Evolutionary conservation across 2,113 vertebrate genomes (phyloP), one percentile per base, ranked within the genome.

Genomic region (Polypterus senegalus): DNA sequence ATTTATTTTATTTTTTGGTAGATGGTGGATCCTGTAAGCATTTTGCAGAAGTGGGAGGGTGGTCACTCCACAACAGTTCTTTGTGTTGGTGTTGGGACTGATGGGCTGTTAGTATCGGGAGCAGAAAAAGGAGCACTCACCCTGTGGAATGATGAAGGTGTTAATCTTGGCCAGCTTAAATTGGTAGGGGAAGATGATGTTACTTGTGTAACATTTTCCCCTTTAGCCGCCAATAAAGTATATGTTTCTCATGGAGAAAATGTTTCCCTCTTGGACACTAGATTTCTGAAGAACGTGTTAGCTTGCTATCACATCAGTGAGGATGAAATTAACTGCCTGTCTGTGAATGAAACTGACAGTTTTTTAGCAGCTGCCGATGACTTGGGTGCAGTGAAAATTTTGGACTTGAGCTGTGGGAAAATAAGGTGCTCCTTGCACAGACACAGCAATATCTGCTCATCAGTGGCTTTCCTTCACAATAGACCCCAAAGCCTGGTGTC

Each of bases 361-460:
- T 62, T 80, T 55, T 71, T 99, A 75, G 96, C 93, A 0, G 84
- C 89, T 0, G 93, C 89, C 0, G 93, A 98, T 49, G 94, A 99
- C 73, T 93, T 91, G 0, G 95, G 94, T 1, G 69, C 83, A 0
- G 87, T 99, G 62, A 87, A 88, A 57, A 70, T 99, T 1, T 48
- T 99, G 62, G 91, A 97, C 69, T 72, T 96, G 57, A 86, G 86
- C 49, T 88, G 68, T n/a, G 86, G 87, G 44, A 94, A 87, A 71
- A 85, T 89, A 59, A 88, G 60, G 74, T 80, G 91, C 63, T 89
- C 89, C 48, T 73, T 99, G 43, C 86, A 83, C 64, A 89, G 83
- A 67, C 96, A 99, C 79, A 87, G 88, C 7, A 98, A 99, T 71
- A 98, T 98, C 79, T 98, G 94, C 76, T 92, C 94, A 3, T 91